Evolutionary conservation across 2,113 vertebrate species (phyloP).

Genomic region (Thunnus thynnus): DNA sequence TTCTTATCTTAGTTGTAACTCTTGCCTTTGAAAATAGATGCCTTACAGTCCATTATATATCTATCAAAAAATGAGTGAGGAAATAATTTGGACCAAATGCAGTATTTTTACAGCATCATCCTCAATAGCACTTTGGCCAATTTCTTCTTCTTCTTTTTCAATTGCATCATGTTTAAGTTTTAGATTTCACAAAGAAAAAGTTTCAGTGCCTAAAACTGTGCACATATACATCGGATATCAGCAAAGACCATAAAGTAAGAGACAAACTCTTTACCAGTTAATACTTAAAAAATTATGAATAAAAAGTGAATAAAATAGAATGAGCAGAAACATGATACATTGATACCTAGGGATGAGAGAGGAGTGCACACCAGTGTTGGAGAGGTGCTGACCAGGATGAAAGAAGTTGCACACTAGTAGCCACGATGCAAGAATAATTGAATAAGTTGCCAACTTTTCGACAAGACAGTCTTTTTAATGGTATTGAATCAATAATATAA

Average conservation of each 20-base stretch:
- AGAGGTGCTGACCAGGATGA: no score
- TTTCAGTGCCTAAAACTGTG: neutral
- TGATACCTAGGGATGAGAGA: neutral
- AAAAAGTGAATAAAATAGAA: neutral
- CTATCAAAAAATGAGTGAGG: neutral
- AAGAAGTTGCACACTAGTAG: no score
- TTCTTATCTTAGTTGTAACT: neutral
- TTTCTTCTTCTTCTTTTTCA: neutral
- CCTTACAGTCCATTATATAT: neutral
- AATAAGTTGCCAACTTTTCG: no score
- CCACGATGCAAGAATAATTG: no score
- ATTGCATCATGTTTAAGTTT: conserved; percentile 16
- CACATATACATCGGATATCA: no score
- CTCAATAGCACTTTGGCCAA: neutral
- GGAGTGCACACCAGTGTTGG: no score
- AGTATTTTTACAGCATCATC: neutral
- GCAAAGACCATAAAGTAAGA: neutral
- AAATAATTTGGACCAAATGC: neutral
- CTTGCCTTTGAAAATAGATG: neutral
- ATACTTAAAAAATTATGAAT: neutral
- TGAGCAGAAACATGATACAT: neutral
- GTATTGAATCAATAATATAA: no score
- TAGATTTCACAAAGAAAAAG: neutral
- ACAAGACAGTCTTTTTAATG: no score
- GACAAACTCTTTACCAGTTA: neutral